Base-by-base conservation (phyloP, 2,113 vertebrate species). In the Ammodytes marinus region DNA sequence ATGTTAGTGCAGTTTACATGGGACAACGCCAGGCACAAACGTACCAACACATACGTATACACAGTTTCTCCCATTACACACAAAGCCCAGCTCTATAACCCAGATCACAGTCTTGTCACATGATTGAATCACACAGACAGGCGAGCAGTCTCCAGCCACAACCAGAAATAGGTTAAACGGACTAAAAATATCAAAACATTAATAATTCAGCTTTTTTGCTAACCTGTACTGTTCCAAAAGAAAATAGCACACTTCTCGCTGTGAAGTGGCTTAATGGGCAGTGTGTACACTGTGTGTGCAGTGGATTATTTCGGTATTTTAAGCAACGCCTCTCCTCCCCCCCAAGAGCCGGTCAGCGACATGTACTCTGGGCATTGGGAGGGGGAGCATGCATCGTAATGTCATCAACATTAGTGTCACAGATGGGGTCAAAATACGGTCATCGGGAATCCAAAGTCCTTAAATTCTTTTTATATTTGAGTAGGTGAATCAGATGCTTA, bases 121-220 rank as follows among this genome's bases (percentile, higher is more conserved):
- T 94, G 91, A 94, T 78, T 91, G 83, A 89, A 79, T 94, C 87
- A 92, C 94, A 87, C 89, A 94, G 93, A 91, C 91, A 77, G 88
- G 82, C 83, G 11, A 90, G 83, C 88, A 72, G 89, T 94, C 94
- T 94, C 92, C 88, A 94, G 92, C 90, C 92, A 92, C 79, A 94
- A 93, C 90, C 86, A 91, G 86, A 95, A 95, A 95, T 94, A 93
- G 93, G 94, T 94, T 93, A 96, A 94, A 95, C 78, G 89, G 82
- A 81, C 94, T 93, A 94, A 95, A 95, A 95, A 95, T 94, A 94
- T 85, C 69, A 77, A 82, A 91, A 91, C 93, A 94, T 95, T 94
- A 92, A 95, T 94, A 94, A 94, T 95, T 95, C 83, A 90, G 84
- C 61, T 93, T 89, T 92, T 91, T 92, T 84, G 68, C 78, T 82